Evolutionary conservation across 1,140 invertebrate genomes (phyloP).

Genomic region (Polypedilum vanderplanki): DNA sequence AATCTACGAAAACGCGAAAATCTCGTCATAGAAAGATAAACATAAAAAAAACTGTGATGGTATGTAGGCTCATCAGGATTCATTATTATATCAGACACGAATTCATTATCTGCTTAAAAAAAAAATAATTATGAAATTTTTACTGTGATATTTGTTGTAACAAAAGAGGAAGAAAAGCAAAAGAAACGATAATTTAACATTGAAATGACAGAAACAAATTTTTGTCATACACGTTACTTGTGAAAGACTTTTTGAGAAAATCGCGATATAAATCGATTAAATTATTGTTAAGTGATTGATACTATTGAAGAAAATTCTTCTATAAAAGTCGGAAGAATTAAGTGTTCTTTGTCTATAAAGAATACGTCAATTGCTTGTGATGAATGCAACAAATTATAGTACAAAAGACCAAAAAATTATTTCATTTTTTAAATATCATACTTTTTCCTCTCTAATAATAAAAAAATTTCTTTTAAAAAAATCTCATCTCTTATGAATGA

Average conservation of each 20-base stretch:
- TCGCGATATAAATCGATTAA: too few relatives aligned
- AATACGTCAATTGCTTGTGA: neutral
- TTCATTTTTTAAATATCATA: neutral
- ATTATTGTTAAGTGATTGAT: too few relatives aligned
- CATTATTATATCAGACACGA: neutral
- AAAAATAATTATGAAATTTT: conserved; percentile 20
- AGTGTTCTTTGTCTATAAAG: too few relatives aligned
- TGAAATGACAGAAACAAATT: neutral
- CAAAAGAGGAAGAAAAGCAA: neutral
- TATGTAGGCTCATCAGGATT: conserved; percentile 1
- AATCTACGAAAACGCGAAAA: neutral
- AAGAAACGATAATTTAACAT: conserved; percentile 4
- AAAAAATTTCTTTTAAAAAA: neutral
- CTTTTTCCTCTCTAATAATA: neutral
- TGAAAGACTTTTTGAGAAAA: too few relatives aligned
- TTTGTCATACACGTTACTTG: too few relatives aligned
- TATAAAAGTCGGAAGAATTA: too few relatives aligned
- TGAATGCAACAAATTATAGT: conserved; percentile 27
- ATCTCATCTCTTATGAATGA: neutral
- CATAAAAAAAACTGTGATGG: neutral
- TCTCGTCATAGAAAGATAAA: conserved; percentile 9
- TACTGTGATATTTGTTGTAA: conserved; percentile 27
- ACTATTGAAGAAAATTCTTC: too few relatives aligned
- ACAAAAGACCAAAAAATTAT: conserved; percentile 26
- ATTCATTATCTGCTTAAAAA: neutral